Conservation (phyloP, 2,888 invertebrate species). For the Galeruca laticollis region DNA sequence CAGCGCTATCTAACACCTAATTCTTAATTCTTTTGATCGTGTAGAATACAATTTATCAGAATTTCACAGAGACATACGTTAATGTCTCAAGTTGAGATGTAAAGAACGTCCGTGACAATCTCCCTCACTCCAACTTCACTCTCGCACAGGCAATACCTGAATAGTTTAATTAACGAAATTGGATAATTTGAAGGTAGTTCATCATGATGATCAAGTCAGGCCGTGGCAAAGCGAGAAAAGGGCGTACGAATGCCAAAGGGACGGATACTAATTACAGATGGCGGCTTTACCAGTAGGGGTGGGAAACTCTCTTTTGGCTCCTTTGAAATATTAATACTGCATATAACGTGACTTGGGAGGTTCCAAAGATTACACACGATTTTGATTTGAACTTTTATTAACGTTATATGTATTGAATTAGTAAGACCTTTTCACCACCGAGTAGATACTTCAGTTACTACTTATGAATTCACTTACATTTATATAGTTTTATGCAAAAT, state of each 20-base stretch:
- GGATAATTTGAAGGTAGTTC: slow-evolving; percentile 48
- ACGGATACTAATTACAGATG: slow-evolving; percentile 47
- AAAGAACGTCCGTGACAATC: background rate
- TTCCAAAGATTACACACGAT: slow-evolving; percentile 9
- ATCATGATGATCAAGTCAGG: slow-evolving; percentile 41
- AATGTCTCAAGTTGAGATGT: background rate
- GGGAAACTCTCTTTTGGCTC: slow-evolving; percentile 38
- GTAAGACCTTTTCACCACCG: background rate
- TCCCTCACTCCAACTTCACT: slow-evolving; percentile 2
- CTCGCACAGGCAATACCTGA: slow-evolving; percentile 28
- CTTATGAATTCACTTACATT: too few relatives aligned
- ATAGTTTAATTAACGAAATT: slow-evolving; percentile 47
- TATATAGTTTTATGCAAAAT: too few relatives aligned
- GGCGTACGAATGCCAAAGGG: slow-evolving; percentile 45
- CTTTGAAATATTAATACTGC: slow-evolving; percentile 49
- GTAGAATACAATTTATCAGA: background rate
- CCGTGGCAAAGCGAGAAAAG: slow-evolving; percentile 42
- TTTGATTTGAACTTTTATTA: background rate
- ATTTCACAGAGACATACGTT: background rate
- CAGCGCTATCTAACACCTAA: background rate
- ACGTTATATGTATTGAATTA: background rate
- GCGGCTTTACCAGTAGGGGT: slow-evolving; percentile 34
- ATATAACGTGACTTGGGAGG: slow-evolving; percentile 47
- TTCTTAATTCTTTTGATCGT: background rate
- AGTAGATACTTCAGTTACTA: background rate